phyloP scores from a whole-genome alignment of 2,888 invertebrate species.

The Macrophya alboannulata region DNA sequence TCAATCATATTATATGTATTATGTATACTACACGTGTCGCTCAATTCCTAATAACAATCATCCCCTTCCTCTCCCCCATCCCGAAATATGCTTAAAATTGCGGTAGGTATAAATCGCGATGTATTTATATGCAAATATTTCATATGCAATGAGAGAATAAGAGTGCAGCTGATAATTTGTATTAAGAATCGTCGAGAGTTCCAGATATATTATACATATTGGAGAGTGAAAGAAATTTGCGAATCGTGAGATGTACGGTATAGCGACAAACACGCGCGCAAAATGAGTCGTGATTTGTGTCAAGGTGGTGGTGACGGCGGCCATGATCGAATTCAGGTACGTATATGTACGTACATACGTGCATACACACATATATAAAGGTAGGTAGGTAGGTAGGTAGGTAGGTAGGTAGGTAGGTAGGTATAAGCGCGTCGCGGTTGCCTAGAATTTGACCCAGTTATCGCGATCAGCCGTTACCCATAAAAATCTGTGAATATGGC shows the following conservation, averaged over 20 bases:
- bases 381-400: neutral
- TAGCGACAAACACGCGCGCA: constrained; percentile 11
- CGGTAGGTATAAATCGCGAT: neutral
- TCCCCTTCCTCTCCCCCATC: neutral
- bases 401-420: neutral
- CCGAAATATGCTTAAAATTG: too few species aligned
- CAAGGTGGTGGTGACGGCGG: constrained; percentile 75
- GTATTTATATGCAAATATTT: neutral
- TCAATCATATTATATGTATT: constrained; percentile 35
- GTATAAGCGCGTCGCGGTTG: constrained; percentile 23
- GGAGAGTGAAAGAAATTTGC: constrained; percentile 26
- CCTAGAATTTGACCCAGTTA: constrained; percentile 57
- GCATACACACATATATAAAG: neutral
- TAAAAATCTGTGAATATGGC: constrained; percentile 23
- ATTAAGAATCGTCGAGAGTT: neutral
- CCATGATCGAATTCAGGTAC: constrained; percentile 69
- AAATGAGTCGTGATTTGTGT: constrained; percentile 70
- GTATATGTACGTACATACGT: constrained; percentile 17
- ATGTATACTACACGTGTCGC: neutral
- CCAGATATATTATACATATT: neutral
- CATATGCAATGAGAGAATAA: neutral
- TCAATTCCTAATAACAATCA: neutral
- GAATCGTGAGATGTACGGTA: neutral
- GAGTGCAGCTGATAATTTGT: neutral
- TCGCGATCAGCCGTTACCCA: constrained; percentile 18